A percentile compares a stretch with the other conserved stretches of the same genome.
Evolutionary conservation across 2,113 vertebrate species (phyloP).

Genomic region (Saccopteryx leptura): DNA sequence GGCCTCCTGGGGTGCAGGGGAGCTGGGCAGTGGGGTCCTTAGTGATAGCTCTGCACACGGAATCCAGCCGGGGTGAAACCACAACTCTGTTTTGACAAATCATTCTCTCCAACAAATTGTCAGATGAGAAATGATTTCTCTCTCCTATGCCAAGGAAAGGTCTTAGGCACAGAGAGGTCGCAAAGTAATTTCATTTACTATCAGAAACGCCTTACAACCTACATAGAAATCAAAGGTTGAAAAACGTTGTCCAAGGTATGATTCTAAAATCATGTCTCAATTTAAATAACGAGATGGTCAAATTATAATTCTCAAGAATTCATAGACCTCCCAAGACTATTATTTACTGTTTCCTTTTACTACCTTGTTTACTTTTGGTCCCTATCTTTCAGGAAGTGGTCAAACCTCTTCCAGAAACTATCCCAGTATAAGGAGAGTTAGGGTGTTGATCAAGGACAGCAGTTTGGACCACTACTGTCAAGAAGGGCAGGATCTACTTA

Average conservation of each 20-base stretch:
- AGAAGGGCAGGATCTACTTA: not conserved
- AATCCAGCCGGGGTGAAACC: constrained; percentile 50
- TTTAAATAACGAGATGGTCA: not conserved
- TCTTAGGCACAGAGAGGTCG: constrained; percentile 37
- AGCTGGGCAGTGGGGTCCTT: constrained; percentile 62
- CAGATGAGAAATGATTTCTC: constrained; percentile 68
- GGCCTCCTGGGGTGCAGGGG: constrained; percentile 36
- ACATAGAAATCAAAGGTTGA: not conserved
- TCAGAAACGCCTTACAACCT: constrained; percentile 23
- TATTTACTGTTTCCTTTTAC: not conserved
- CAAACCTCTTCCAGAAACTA: not conserved
- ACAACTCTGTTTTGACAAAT: constrained; percentile 77
- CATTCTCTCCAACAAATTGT: constrained; percentile 79
- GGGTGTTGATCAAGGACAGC: not conserved
- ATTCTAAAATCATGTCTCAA: not conserved
- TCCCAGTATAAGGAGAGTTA: not conserved
- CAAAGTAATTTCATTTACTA: constrained; percentile 42
- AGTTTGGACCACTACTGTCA: not conserved
- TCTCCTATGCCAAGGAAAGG: constrained; percentile 29
- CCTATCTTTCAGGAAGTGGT: not conserved
- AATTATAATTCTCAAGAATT: not conserved
- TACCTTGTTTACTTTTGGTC: not conserved
- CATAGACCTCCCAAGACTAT: not conserved
- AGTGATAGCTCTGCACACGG: not conserved
- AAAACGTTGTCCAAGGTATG: not conserved